These are phyloP conservation scores for Corythoichthys haematopterus DNA, from an alignment of 2,113 vertebrate species.

Conservation along the genomic window DNA sequence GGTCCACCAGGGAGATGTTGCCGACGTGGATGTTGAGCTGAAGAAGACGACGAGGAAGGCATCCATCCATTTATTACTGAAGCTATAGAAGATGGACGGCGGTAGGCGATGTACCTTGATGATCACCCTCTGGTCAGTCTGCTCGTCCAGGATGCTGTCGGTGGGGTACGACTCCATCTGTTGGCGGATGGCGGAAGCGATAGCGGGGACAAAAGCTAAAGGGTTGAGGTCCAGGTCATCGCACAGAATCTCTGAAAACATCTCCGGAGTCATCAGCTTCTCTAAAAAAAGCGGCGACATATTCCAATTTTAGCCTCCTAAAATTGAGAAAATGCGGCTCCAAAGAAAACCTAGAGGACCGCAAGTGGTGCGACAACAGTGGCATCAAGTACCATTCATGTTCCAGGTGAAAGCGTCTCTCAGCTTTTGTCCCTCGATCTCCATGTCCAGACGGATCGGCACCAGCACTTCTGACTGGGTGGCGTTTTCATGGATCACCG, in stretches of 20 bases:
- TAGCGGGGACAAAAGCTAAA: conserved; percentile 92
- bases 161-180: conserved; percentile 97
- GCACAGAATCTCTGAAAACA: conserved; percentile 97
- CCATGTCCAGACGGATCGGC: conserved; percentile 96
- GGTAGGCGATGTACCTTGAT: conserved; percentile 80
- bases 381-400: conserved; percentile 86
- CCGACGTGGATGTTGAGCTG: conserved; percentile 97
- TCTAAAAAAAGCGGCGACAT: conserved; percentile 66
- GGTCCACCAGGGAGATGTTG: conserved; percentile 98
- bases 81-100: neutral
- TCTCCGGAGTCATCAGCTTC: conserved; percentile 98
- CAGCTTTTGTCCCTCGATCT: conserved; percentile 96
- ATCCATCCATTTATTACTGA: neutral
- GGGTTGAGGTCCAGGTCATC: conserved; percentile 97
- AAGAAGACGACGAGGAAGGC: neutral
- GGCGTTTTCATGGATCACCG: conserved; percentile 97
- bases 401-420: conserved; percentile 98
- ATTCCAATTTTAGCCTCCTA: neutral
- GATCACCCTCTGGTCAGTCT: conserved; percentile 95
- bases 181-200: conserved; percentile 95
- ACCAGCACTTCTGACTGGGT: conserved; percentile 94
- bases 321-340: neutral
- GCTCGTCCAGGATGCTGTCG: conserved; percentile 94
- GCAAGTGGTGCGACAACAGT: no score
- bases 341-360: no score